phyloP scores from a whole-genome alignment of 2,113 vertebrate species.

The Pelodiscus sinensis region DNA sequence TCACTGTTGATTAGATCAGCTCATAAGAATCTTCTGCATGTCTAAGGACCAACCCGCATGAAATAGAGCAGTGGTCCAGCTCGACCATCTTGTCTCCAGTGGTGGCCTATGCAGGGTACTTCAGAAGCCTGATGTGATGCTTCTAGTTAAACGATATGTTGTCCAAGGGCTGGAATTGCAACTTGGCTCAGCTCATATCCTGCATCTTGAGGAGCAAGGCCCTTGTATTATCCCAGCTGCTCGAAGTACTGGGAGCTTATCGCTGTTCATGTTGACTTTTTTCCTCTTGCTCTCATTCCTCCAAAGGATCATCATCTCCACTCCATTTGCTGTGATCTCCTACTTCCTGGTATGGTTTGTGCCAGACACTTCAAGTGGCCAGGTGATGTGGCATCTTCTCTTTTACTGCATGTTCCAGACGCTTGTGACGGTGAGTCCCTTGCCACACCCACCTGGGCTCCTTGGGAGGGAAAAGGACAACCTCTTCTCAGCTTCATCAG shows the following conservation, averaged over 20 bases:
- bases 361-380: conserved; percentile 84
- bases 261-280: neutral
- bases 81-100: neutral
- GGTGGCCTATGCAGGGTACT: neutral
- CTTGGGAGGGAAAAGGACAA: neutral
- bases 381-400: conserved; percentile 90
- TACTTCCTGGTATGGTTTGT: conserved; percentile 96
- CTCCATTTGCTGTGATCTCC: conserved; percentile 87
- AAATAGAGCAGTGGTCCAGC: neutral
- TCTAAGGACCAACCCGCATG: neutral
- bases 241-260: neutral
- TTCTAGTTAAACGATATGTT: neutral
- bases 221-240: too few species aligned
- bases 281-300: neutral
- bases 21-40: neutral
- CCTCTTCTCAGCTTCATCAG: neutral
- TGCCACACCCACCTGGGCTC: neutral
- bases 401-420: conserved; percentile 98
- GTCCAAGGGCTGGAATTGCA: neutral
- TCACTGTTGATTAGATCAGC: neutral
- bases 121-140: neutral
- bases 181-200: neutral
- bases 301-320: conserved; percentile 91
- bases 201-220: neutral
- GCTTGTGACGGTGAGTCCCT: conserved; percentile 89